Base-by-base conservation (phyloP, 2,888 invertebrate species). In the Drosophila kambysellisi region DNA sequence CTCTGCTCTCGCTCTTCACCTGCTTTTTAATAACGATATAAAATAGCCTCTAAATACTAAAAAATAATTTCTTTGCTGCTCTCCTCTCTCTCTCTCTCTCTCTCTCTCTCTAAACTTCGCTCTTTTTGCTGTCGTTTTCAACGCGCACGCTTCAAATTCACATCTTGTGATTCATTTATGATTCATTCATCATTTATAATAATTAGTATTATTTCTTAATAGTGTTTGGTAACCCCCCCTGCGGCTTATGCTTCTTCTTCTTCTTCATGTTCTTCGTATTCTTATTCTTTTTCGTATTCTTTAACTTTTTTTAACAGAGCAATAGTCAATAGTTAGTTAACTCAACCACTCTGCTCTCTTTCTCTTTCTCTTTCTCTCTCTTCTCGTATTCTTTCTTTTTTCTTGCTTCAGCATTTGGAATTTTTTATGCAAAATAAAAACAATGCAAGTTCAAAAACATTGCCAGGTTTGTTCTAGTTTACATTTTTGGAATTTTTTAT, bases 11-110 rank as follows among this genome's bases (percentile, higher is more conserved):
- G 50, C 33, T 35, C 43, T 59, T 29, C 65, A 60, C 61, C 58
- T 76, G 59, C 72, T 71, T 79, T 69, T 79, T 69, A 75, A 90
- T 91, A 91, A 92, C 91, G 92, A 92, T 91, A 92, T 90, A 91
- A 85, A 92, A 91, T 92, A 92, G 92, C 92, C 92, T 92, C 92
- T 92, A 92, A 92, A 91, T 92, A 91, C 91, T 92, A 91, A 90
- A 88, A 92, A 92, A 91, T 90, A 91, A 87, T 87, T 87, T 87
- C 74, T 75, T 76, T 81, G 54, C 70, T 71, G 65, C 30, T 20
- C 12, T 71, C 61, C 30, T 20, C 12, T 35, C 30, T 20, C 12
- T 35, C 30, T 20, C 5, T 35, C 30, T 20, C 12, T 35, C 30
- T 20, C 12, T 35, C 35, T 12, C 74, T 64, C 62, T 68, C 41